Conservation (phyloP, 1,140 invertebrate genomes). For the Popillia japonica region DNA sequence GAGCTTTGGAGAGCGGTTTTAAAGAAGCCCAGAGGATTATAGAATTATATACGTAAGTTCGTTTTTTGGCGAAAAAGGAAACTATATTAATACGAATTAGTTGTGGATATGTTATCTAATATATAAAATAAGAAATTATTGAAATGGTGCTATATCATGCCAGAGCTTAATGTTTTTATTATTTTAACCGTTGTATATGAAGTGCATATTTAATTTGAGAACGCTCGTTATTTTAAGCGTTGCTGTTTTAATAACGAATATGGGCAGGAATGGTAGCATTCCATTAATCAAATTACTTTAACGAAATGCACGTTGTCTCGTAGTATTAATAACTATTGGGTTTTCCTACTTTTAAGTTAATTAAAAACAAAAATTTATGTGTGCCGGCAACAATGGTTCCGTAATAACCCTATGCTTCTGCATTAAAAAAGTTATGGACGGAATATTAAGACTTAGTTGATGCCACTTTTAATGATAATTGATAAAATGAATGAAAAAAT, state of each 20-base stretch:
- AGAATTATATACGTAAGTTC: constrained; percentile 14
- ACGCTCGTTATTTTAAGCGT: not conserved
- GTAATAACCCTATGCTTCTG: too few species aligned
- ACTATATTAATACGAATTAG: too few species aligned
- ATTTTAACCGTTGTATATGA: not conserved
- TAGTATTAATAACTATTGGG: not conserved
- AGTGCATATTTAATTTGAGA: not conserved
- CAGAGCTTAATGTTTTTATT: not conserved
- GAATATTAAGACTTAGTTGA: too few species aligned
- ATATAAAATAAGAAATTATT: not conserved
- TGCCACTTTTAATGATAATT: too few species aligned
- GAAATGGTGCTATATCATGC: not conserved
- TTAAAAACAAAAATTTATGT: not conserved
- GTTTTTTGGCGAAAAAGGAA: not conserved
- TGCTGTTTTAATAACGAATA: not conserved
- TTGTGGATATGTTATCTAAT: too few species aligned
- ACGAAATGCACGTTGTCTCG: not conserved
- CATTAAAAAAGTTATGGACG: too few species aligned
- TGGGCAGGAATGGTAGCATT: not conserved
- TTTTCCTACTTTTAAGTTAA: not conserved
- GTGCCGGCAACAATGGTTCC: not conserved
- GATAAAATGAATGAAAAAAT: too few species aligned
- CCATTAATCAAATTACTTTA: constrained; percentile 19
- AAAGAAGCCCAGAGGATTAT: constrained; percentile 73
- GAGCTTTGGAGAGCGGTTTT: constrained; percentile 79